Evolutionary conservation across 2,888 invertebrate genomes (phyloP).

Genomic region (Diarsia mendica): DNA sequence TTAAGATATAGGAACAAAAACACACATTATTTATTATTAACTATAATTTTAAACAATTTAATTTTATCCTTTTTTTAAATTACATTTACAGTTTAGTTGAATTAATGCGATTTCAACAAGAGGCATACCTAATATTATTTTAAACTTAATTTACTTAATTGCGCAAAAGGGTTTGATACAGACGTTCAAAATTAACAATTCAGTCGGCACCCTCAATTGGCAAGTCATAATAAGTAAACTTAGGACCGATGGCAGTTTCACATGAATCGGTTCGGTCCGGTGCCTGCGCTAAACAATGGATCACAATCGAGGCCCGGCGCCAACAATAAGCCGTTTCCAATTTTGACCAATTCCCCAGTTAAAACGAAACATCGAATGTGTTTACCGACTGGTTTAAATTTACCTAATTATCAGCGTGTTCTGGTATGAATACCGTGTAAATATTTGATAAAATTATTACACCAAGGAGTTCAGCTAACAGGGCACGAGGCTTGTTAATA

Average conservation of each 20-base stretch:
- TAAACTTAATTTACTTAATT: constrained; percentile 42
- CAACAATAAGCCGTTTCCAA: constrained; percentile 48
- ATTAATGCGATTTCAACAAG: constrained; percentile 38
- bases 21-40: too few relatives aligned
- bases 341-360: constrained; percentile 52
- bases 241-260: constrained; percentile 54
- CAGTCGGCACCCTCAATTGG: constrained; percentile 46
- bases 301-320: constrained; percentile 40
- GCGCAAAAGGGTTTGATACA: constrained; percentile 39
- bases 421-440: constrained; percentile 72
- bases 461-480: constrained; percentile 79
- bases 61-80: constrained; percentile 9
- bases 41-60: not conserved
- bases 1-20: too few relatives aligned
- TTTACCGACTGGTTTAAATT: constrained; percentile 58
- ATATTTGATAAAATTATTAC: constrained; percentile 81
- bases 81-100: constrained; percentile 32
- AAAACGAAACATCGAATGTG: constrained; percentile 50
- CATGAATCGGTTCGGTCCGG: constrained; percentile 57
- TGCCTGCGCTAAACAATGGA: constrained; percentile 55
- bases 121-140: constrained; percentile 31
- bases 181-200: constrained; percentile 46
- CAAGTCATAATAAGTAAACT: constrained; percentile 59
- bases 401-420: constrained; percentile 66
- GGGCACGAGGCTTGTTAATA: constrained; percentile 79